These are phyloP conservation scores for Hofmannophila pseudospretella DNA, from an alignment of 2,888 invertebrate species.

Conservation along the genomic window DNA sequence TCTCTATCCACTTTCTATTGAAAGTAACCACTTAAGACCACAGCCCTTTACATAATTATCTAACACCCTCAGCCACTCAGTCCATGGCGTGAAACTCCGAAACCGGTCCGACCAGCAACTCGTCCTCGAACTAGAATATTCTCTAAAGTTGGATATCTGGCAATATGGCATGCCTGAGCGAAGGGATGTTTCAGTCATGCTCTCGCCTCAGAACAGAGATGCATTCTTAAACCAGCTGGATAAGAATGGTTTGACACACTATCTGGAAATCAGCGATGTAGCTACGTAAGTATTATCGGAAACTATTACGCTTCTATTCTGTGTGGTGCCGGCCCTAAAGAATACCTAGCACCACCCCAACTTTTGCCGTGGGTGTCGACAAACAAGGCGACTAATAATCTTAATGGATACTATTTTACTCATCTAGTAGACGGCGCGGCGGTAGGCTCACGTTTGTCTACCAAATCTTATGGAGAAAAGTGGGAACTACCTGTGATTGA, in stretches of 20 bases:
- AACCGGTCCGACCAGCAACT: slow-evolving; percentile 17
- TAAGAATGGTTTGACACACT: slow-evolving; percentile 20
- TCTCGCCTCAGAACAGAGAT: slow-evolving; percentile 19
- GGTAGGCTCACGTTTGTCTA: too few species aligned
- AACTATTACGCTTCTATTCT: too few species aligned
- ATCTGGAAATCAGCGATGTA: slow-evolving; percentile 24
- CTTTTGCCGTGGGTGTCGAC: not conserved
- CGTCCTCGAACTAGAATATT: slow-evolving; percentile 18
- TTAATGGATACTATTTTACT: too few species aligned
- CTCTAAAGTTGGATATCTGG: slow-evolving; percentile 27
- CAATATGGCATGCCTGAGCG: slow-evolving; percentile 21
- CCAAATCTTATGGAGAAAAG: too few species aligned
- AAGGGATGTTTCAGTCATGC: slow-evolving; percentile 28
- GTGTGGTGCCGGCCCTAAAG: too few species aligned
- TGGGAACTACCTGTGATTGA: too few species aligned
- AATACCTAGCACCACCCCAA: too few species aligned
- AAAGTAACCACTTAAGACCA: too few species aligned
- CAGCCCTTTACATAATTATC: too few species aligned
- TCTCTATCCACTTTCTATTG: too few species aligned
- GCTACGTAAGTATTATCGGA: slow-evolving; percentile 27
- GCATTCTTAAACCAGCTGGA: slow-evolving; percentile 21
- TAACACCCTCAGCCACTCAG: slow-evolving; percentile 27
- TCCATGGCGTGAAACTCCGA: slow-evolving; percentile 23
- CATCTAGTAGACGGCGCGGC: too few species aligned
- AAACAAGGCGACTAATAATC: not conserved